A percentile compares a stretch with the other conserved stretches of the same genome.
phyloP scores from a whole-genome alignment of 2,113 vertebrate species.

The Melanerpes formicivorus region DNA sequence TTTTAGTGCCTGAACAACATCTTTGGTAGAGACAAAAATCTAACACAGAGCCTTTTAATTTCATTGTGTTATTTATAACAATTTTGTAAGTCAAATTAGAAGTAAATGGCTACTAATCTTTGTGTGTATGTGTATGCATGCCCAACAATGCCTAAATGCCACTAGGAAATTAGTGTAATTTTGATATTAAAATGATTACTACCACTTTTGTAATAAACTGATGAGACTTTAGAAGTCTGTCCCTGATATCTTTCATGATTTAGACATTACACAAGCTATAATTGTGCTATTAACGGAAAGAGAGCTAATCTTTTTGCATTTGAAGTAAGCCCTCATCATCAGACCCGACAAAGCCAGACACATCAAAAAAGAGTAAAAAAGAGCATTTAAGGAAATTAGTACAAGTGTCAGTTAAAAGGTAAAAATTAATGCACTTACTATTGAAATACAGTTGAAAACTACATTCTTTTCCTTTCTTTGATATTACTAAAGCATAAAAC shows the following conservation, averaged over 20 bases:
- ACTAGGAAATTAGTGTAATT: slow-evolving; percentile 76
- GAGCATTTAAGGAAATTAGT: slow-evolving; percentile 86
- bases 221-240: slow-evolving; percentile 75
- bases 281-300: slow-evolving; percentile 84
- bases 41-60: slow-evolving; percentile 43
- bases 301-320: slow-evolving; percentile 84
- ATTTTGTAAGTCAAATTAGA: slow-evolving; percentile 59
- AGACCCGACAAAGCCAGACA: slow-evolving; percentile 84
- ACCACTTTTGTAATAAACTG: slow-evolving; percentile 81
- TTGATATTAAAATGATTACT: slow-evolving; percentile 81
- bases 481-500: slow-evolving; percentile 82
- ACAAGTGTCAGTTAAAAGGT: slow-evolving; percentile 86
- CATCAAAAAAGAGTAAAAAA: slow-evolving; percentile 83
- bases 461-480: slow-evolving; percentile 83
- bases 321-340: slow-evolving; percentile 83
- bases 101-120: slow-evolving; percentile 43
- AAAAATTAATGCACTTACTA: slow-evolving; percentile 85
- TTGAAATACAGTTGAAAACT: slow-evolving; percentile 83
- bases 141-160: slow-evolving; percentile 68
- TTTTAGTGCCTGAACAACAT: neutral
- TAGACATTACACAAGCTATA: slow-evolving; percentile 81
- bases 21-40: slow-evolving; percentile 21
- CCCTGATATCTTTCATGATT: slow-evolving; percentile 77
- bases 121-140: neutral
- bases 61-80: slow-evolving; percentile 66